Percentiles rank a stretch among this genome's conserved stretches.
phyloP scores from a whole-genome alignment of 2,888 invertebrate genomes.

The Agelastica alni region DNA sequence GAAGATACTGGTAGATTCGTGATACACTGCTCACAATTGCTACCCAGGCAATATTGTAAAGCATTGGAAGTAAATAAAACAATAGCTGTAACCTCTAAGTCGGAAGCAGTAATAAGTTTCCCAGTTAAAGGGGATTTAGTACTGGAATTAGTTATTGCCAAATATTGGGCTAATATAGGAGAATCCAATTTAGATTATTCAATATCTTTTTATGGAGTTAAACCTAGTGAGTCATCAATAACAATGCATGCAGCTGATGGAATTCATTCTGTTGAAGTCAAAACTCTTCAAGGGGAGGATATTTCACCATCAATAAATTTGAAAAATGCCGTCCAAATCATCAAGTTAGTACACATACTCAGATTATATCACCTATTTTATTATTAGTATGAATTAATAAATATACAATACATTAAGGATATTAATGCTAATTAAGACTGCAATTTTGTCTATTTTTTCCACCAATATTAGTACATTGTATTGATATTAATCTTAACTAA shows the following conservation, averaged over 20 bases:
- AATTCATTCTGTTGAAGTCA: slow-evolving; percentile 72
- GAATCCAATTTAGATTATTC: slow-evolving; percentile 74
- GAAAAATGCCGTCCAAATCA: slow-evolving; percentile 73
- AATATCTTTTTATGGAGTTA: slow-evolving; percentile 81
- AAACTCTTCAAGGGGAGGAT: slow-evolving; percentile 77
- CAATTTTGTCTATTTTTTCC: background rate
- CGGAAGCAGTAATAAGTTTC: slow-evolving; percentile 73
- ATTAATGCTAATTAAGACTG: too few relatives aligned
- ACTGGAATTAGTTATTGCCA: slow-evolving; percentile 87
- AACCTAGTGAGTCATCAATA: slow-evolving; percentile 66
- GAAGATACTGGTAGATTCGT: slow-evolving; percentile 79
- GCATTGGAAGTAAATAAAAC: slow-evolving; percentile 79
- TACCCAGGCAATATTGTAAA: slow-evolving; percentile 80
- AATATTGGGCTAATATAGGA: slow-evolving; percentile 93
- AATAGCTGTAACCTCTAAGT: slow-evolving; percentile 70
- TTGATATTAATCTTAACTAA: too few relatives aligned
- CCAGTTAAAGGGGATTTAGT: slow-evolving; percentile 77
- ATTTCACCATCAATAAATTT: slow-evolving; percentile 74
- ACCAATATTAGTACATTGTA: too few relatives aligned
- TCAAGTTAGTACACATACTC: slow-evolving; percentile 61
- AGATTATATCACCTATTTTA: too few relatives aligned
- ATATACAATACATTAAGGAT: too few relatives aligned
- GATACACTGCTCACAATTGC: slow-evolving; percentile 85
- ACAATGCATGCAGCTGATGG: slow-evolving; percentile 79
- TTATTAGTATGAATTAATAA: too few relatives aligned